phyloP scores from a whole-genome alignment of 1,140 invertebrate species.

The Pogonus chalceus region DNA sequence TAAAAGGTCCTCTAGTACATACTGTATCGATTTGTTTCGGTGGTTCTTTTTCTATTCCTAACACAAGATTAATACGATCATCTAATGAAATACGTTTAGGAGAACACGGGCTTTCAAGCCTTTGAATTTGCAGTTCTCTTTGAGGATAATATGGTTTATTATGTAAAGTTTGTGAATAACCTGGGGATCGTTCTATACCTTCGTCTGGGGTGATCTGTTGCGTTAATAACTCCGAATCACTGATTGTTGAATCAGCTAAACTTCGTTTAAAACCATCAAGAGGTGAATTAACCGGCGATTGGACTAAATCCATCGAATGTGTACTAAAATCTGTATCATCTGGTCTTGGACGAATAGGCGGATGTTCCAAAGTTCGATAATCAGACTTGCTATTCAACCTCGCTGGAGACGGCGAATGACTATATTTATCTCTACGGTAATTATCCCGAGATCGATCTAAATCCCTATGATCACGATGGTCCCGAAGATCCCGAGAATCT shows the following conservation, averaged over 20 bases:
- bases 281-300: slow-evolving; percentile 24
- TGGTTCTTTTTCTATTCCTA: slow-evolving; percentile 21
- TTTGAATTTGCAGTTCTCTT: neutral
- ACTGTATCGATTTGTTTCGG: neutral
- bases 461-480: neutral
- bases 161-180: neutral
- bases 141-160: neutral
- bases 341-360: slow-evolving; percentile 6
- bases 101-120: slow-evolving; percentile 10
- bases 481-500: neutral
- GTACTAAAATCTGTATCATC: slow-evolving; percentile 8
- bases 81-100: slow-evolving; percentile 28
- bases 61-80: slow-evolving; percentile 28
- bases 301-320: slow-evolving; percentile 3
- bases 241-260: slow-evolving; percentile 41
- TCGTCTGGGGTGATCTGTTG: slow-evolving; percentile 16
- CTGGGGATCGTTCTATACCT: slow-evolving; percentile 3
- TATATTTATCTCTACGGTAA: neutral
- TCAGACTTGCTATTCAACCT: neutral
- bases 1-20: neutral
- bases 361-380: neutral
- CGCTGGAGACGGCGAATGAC: neutral
- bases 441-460: slow-evolving; percentile 9
- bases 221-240: slow-evolving; percentile 36
- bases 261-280: slow-evolving; percentile 32